Evolutionary conservation across 2,113 vertebrate genomes (phyloP).

Genomic region (Dicerorhinus sumatrensis): DNA sequence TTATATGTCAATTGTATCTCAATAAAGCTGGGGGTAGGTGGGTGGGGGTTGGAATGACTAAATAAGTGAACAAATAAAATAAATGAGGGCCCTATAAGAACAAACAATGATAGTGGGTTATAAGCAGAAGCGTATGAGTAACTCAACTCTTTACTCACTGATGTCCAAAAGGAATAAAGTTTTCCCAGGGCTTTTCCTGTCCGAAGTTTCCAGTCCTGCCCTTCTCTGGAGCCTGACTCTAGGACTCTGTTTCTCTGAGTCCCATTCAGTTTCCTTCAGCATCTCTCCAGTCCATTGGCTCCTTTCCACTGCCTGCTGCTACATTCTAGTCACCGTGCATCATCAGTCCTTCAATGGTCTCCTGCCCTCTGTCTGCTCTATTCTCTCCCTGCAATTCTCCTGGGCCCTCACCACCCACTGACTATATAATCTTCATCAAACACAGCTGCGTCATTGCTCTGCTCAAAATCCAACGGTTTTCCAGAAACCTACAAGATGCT

Average conservation of each 20-base stretch:
- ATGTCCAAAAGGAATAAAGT: neutral
- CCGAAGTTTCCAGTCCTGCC: neutral
- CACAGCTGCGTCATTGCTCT: neutral
- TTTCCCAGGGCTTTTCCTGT: neutral
- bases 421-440: neutral
- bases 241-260: neutral
- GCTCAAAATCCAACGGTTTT: neutral
- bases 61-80: neutral
- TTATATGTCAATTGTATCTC: neutral
- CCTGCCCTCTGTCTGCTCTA: neutral
- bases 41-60: neutral
- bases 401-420: rapidly evolving
- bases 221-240: neutral
- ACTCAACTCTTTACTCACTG: neutral
- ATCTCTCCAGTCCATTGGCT: neutral
- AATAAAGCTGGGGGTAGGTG: neutral
- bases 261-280: neutral
- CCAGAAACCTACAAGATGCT: neutral
- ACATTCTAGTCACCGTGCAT: rapidly evolving
- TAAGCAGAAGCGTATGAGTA: neutral
- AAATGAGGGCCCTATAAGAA: neutral
- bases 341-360: neutral
- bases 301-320: neutral
- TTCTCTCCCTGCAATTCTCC: neutral
- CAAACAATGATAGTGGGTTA: neutral